These are phyloP conservation scores for Amphiura filiformis DNA, from an alignment of 35 echinoderm and acorn worm genomes.

Conservation along the genomic window DNA sequence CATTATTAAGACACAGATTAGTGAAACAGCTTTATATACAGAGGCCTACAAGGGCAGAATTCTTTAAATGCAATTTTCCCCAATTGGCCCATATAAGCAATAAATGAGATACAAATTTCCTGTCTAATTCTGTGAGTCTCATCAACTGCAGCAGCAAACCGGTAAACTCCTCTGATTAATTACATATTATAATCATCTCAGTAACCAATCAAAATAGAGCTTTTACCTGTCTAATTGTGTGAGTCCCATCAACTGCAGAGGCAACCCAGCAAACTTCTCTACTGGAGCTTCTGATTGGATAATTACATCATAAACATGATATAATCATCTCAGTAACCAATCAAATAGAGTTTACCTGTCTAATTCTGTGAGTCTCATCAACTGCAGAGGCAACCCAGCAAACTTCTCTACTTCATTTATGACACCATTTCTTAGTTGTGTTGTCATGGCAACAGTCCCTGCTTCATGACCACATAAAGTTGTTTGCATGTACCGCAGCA, in stretches of 20 bases:
- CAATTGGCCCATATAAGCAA: no score
- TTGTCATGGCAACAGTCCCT: slow-evolving; percentile 54
- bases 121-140: no score
- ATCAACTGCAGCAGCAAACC: no score
- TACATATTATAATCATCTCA: no score
- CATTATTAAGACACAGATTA: no score
- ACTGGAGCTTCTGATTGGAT: neutral
- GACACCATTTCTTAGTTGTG: slow-evolving; percentile 47
- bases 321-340: no score
- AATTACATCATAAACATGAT: neutral
- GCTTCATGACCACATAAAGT: slow-evolving; percentile 57
- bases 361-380: slow-evolving; percentile 37
- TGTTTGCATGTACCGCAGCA: slow-evolving; percentile 51
- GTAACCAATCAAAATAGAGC: no score
- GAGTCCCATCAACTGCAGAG: slow-evolving; percentile 53
- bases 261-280: slow-evolving; percentile 39
- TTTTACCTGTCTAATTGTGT: slow-evolving; percentile 51
- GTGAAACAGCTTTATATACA: no score
- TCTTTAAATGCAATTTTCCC: no score
- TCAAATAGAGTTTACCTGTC: slow-evolving; percentile 42
- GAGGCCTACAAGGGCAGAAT: no score
- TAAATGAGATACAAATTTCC: no score
- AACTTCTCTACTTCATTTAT: slow-evolving; percentile 53
- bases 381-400: slow-evolving; percentile 44
- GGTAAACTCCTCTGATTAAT: no score